These are phyloP conservation scores for Onychomys torridus DNA, from an alignment of 2,797 vertebrate species.

Conservation along the genomic window DNA sequence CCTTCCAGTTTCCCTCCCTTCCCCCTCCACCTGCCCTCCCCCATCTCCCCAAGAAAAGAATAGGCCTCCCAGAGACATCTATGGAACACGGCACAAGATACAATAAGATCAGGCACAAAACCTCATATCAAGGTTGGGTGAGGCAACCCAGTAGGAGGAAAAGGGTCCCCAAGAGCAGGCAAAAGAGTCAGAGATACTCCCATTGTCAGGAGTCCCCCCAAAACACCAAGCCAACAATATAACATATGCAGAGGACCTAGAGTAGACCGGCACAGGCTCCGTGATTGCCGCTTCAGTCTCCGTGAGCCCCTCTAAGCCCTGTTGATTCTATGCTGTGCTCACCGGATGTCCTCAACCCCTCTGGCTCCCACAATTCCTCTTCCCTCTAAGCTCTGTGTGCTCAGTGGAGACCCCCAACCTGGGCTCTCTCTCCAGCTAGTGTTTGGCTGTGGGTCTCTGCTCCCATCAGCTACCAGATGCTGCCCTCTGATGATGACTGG, in stretches of 20 bases:
- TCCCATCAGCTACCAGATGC: not conserved
- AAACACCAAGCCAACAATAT: not conserved
- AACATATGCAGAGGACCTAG: not conserved
- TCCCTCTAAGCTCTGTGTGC: not conserved
- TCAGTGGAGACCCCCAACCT: not conserved
- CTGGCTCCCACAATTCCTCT: not conserved
- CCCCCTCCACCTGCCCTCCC: too few relatives aligned
- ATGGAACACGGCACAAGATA: too few relatives aligned
- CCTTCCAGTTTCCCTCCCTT: not conserved
- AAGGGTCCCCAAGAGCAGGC: too few relatives aligned
- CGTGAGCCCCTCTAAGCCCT: too few relatives aligned
- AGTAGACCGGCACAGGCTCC: not conserved
- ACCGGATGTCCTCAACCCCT: not conserved
- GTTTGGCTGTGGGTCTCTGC: not conserved
- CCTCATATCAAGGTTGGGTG: too few relatives aligned
- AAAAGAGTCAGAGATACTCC: too few relatives aligned
- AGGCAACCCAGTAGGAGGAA: too few relatives aligned
- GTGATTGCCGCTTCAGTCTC: not conserved
- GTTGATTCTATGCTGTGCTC: not conserved
- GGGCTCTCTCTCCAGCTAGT: not conserved
- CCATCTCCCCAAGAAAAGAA: too few relatives aligned
- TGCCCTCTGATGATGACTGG: not conserved
- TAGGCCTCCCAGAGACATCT: too few relatives aligned
- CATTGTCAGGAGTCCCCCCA: not conserved
- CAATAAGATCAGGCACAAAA: too few relatives aligned